Percentiles rank a stretch among this genome's conserved stretches.
Conservation (phyloP, 2,113 vertebrate genomes). For the Neolamprologus hecqui region DNA sequence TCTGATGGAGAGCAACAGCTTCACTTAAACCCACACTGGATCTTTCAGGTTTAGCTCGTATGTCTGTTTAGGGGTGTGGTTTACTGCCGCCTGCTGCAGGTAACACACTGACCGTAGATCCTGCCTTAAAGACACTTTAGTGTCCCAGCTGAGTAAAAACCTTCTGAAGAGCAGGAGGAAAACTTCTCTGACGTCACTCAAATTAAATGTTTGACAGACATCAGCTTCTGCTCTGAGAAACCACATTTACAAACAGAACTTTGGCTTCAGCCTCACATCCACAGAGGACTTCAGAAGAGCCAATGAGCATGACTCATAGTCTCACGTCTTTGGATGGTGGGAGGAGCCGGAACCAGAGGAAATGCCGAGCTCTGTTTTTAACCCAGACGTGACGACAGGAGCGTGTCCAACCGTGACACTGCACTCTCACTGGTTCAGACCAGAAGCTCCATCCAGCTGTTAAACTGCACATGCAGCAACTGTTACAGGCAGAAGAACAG, state of each 20-base stretch:
- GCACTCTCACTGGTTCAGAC: not conserved
- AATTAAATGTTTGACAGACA: not conserved
- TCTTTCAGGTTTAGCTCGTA: not conserved
- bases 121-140: rapidly evolving
- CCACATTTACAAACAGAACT: not conserved
- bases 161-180: not conserved
- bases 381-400: not conserved
- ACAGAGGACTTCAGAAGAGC: not conserved
- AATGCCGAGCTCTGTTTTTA: not conserved
- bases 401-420: not conserved
- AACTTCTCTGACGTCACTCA: not conserved
- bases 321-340: not conserved
- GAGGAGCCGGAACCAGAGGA: not conserved
- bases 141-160: not conserved
- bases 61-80: not conserved
- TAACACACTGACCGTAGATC: too few species aligned
- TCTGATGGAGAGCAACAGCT: not conserved
- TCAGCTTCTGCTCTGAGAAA: not conserved
- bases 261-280: not conserved
- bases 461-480: not conserved
- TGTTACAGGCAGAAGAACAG: not conserved
- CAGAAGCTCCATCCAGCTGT: not conserved
- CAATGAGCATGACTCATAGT: not conserved
- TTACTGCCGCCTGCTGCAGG: not conserved
- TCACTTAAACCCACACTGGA: not conserved